Evolutionary conservation across 2,113 vertebrate species (phyloP), one percentile per base, ranked within the genome.

Genomic region (Paracanthobrama guichenoti): DNA sequence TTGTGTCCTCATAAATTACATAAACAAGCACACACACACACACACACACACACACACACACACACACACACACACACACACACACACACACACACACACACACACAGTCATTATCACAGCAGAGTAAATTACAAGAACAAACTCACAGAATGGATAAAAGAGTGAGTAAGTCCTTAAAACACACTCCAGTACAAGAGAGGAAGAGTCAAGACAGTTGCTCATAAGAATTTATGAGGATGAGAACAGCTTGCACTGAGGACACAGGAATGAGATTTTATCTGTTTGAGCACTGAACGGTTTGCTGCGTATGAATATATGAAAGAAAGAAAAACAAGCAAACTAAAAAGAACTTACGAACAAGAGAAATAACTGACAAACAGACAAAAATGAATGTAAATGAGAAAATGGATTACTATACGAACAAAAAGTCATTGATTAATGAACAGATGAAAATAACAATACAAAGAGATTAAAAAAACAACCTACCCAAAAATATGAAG

Each of bases 161-260:
- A 59, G 18, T 77, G 28, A 77, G 28, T 77, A 77, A 78, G 76
- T 26, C 57, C 59, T 60, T 79, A 31, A 42, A 46, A 44, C 78
- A 75, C 39, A 12, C 74, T 6, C 35, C 79, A 76, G n/a, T 35
- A 24, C 48, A 57, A 31, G 14, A 6, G 31, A 60, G 76, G 31
- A 79, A 80, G 44, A 79, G 31, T 13, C 14, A 79, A 83, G 46
- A 53, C 76, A 7, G 55, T 81, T 24, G 16, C 55, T 72, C 12
- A 46, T 72, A 84, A 83, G 35, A 81, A 81, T 81, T 80, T 81
- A 84, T 50, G 50, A 81, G 78, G 39, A 39, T 42, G 55, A 28
- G 44, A 53, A 35, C 46, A 72, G 74, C 22, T 53, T n/a, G 26
- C 50, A 35, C 62, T 24, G 13, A 62, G 48, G 42, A 4, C 28